phyloP scores from a whole-genome alignment of 2,113 vertebrate species.

The Vidua macroura region DNA sequence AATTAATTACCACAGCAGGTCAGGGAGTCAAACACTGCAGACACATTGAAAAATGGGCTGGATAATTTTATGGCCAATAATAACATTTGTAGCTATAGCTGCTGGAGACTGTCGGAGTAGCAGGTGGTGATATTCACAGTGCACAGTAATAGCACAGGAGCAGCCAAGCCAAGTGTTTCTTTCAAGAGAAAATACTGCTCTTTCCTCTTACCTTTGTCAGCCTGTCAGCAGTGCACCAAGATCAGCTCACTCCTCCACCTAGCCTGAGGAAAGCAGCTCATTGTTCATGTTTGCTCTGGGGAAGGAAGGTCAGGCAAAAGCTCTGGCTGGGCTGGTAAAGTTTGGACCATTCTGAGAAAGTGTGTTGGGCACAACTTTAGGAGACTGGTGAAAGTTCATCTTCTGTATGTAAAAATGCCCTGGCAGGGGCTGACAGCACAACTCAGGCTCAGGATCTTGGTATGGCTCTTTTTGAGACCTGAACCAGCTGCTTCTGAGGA shows the following conservation, averaged over 20 bases:
- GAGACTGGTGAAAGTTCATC: not conserved
- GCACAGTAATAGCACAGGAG: not conserved
- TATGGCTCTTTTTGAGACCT: not conserved
- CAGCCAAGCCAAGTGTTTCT: not conserved
- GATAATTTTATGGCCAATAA: not conserved
- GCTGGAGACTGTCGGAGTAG: not conserved
- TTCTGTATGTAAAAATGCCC: not conserved
- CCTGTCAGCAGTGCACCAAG: not conserved
- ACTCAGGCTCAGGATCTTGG: not conserved
- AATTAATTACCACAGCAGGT: slow-evolving; percentile 4
- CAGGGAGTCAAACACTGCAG: not conserved
- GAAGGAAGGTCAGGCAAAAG: not conserved
- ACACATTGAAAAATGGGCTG: not conserved
- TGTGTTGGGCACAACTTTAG: not conserved
- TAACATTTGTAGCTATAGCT: not conserved
- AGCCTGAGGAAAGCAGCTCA: not conserved
- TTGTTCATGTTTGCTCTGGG: not conserved
- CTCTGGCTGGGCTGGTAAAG: not conserved
- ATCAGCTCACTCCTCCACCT: not conserved
- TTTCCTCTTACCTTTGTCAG: not conserved
- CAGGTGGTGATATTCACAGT: not conserved
- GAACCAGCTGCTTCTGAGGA: not conserved
- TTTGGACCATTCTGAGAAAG: not conserved
- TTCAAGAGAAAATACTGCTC: not conserved
- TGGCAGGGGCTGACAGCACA: too few species aligned